Conservation (phyloP, 2,888 invertebrate genomes). For the Cyrtodaria siliqua region DNA sequence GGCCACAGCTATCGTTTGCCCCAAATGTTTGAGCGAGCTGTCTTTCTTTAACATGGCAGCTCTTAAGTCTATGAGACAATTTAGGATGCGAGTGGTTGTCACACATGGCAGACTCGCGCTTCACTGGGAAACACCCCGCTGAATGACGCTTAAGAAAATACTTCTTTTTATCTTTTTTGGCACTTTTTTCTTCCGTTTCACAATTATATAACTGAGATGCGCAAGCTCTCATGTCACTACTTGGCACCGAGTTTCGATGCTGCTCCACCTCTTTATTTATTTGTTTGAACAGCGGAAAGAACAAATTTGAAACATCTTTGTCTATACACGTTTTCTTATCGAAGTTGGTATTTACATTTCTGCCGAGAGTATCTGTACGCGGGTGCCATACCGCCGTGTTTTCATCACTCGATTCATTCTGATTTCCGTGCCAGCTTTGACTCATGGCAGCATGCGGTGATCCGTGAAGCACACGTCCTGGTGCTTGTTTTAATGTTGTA, state of each 20-base stretch:
- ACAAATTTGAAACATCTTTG: constrained; percentile 59
- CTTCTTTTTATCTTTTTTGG: constrained; percentile 48
- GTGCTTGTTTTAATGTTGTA: neutral
- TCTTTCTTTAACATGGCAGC: constrained; percentile 18
- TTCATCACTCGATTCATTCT: constrained; percentile 42
- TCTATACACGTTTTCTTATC: constrained; percentile 48
- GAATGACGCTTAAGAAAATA: constrained; percentile 54
- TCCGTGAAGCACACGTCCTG: neutral
- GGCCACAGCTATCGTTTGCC: neutral
- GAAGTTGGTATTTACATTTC: constrained; percentile 48
- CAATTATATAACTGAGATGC: constrained; percentile 59
- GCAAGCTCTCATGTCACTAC: constrained; percentile 55
- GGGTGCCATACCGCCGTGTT: constrained; percentile 21
- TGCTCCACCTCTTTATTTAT: constrained; percentile 25
- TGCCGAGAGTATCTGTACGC: constrained; percentile 47
- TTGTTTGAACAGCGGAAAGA: constrained; percentile 43
- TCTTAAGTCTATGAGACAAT: constrained; percentile 31
- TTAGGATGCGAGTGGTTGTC: constrained; percentile 9
- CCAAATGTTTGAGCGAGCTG: neutral
- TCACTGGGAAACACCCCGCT: constrained; percentile 44
- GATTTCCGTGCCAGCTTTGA: constrained; percentile 53
- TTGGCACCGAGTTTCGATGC: constrained; percentile 31
- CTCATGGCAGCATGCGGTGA: constrained; percentile 27
- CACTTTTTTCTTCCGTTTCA: constrained; percentile 43
- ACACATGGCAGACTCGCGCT: neutral